phyloP scores from a whole-genome alignment of 2,888 invertebrate species.

The Coelopa pilipes region DNA sequence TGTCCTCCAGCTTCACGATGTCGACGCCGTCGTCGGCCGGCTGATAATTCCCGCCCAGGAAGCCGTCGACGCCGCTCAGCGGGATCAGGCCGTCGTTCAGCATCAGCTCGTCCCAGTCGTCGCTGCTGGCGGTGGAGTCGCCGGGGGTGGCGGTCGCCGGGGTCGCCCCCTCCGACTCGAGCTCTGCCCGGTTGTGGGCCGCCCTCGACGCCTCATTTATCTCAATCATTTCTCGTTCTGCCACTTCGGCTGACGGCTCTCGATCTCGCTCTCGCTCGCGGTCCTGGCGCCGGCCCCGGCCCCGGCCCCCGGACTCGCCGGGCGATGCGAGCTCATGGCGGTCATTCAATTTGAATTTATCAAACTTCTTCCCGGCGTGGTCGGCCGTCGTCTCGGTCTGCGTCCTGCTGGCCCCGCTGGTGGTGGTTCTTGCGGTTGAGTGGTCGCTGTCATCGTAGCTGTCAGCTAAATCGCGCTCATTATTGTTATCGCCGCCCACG shows the following conservation, averaged over 20 bases:
- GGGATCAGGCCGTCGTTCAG: conserved; percentile 59
- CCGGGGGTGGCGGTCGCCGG: not conserved
- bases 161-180: not conserved
- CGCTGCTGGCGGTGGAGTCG: conserved; percentile 36
- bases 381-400: conserved; percentile 27
- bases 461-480: conserved; percentile 61
- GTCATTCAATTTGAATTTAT: conserved; percentile 49
- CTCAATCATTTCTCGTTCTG: conserved; percentile 50
- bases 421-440: conserved; percentile 42
- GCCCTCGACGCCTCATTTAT: conserved; percentile 47
- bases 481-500: conserved; percentile 53
- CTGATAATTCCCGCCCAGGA: conserved; percentile 11
- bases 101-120: conserved; percentile 58
- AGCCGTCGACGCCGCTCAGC: conserved; percentile 37
- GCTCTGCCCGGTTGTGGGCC: not conserved
- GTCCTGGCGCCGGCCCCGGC: not conserved
- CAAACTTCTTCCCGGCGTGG: conserved; percentile 42
- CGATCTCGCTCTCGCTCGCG: not conserved
- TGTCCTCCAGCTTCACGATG: conserved; percentile 61
- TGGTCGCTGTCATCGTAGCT: conserved; percentile 53
- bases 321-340: conserved; percentile 38
- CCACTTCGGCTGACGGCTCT: not conserved
- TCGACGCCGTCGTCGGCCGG: conserved; percentile 53
- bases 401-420: conserved; percentile 22
- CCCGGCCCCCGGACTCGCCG: not conserved